These are phyloP conservation scores for Trogon surrucura DNA, from an alignment of 2,113 vertebrate species.

Conservation along the genomic window DNA sequence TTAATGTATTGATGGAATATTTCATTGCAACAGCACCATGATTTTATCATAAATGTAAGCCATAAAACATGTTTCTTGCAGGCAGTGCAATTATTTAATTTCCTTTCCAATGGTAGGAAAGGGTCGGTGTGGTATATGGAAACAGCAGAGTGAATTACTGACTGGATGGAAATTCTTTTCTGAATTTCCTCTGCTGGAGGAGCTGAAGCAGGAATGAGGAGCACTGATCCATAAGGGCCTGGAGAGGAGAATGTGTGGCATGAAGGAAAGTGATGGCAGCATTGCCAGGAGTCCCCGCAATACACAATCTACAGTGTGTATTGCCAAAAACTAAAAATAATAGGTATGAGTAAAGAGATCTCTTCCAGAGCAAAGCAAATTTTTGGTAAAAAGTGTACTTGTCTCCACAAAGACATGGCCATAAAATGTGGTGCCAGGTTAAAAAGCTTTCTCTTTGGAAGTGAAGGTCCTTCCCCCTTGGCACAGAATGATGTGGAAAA, in stretches of 20 bases:
- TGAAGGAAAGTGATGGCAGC: neutral
- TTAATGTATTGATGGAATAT: conserved; percentile 31
- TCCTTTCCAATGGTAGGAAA: neutral
- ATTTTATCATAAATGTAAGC: conserved; percentile 18
- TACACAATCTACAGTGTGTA: neutral
- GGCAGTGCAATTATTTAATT: conserved; percentile 36
- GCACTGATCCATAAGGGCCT: neutral
- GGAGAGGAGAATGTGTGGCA: neutral
- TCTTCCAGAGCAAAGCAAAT: neutral
- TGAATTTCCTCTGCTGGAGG: neutral
- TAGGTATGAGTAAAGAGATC: neutral
- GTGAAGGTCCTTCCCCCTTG: neutral
- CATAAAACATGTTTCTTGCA: conserved; percentile 12
- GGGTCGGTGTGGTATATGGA: neutral
- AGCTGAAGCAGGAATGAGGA: rapidly evolving
- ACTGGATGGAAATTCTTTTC: neutral
- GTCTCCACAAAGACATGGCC: rapidly evolving
- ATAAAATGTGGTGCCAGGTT: neutral
- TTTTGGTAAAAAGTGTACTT: neutral
- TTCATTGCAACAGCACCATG: conserved; percentile 40
- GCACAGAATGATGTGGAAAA: neutral
- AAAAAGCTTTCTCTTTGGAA: neutral
- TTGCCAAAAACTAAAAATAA: neutral
- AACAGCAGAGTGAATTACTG: neutral
- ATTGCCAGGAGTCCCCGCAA: neutral